Percentiles rank a stretch among this genome's conserved stretches.
These are phyloP conservation scores for Actenoides hombroni DNA, from an alignment of 2,113 vertebrate species.

Conservation along the genomic window DNA sequence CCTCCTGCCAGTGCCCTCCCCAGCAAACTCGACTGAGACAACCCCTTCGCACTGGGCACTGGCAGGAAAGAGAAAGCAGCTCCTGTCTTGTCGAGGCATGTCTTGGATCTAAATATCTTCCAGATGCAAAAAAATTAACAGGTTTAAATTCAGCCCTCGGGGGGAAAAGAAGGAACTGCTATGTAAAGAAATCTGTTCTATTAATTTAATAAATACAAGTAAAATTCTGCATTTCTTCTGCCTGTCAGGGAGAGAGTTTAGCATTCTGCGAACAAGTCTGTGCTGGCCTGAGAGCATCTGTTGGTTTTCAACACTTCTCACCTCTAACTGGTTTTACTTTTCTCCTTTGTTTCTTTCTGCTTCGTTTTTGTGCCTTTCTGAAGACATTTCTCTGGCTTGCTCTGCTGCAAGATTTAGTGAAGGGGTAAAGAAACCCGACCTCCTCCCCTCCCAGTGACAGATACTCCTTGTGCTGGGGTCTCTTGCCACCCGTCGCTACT, in stretches of 20 bases:
- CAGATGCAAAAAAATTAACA: slow-evolving; percentile 31
- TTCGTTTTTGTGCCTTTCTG: neutral
- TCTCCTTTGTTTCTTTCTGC: neutral
- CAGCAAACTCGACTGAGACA: neutral
- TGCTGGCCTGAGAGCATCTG: neutral
- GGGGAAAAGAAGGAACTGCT: neutral
- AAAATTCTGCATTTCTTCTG: neutral
- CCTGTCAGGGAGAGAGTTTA: neutral
- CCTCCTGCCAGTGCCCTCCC: neutral
- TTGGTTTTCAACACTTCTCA: neutral
- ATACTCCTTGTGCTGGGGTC: neutral
- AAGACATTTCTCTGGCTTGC: neutral
- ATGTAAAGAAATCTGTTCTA: neutral
- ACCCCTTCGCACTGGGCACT: neutral
- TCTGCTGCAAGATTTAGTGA: neutral
- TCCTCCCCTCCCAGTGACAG: neutral
- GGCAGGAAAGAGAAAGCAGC: neutral
- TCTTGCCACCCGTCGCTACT: neutral
- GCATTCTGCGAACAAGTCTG: neutral
- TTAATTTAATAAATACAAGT: neutral
- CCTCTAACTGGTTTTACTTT: neutral
- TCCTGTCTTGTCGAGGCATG: neutral
- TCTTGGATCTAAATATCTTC: neutral
- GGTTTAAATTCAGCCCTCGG: neutral
- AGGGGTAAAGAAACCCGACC: neutral